These are phyloP conservation scores for Apodemia mormo DNA, from an alignment of 2,888 invertebrate genomes.

Conservation along the genomic window DNA sequence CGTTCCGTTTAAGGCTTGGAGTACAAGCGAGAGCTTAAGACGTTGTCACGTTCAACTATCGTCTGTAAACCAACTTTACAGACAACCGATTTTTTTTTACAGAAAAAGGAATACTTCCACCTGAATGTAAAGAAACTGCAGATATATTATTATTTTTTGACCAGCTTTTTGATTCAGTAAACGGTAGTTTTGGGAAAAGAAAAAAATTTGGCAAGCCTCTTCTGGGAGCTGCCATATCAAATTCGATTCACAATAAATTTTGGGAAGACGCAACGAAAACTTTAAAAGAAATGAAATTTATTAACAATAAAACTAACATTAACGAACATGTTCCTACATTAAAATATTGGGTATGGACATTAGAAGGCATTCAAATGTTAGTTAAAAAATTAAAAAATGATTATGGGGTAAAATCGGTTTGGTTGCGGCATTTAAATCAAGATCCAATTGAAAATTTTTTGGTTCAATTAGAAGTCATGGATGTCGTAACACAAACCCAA, in stretches of 20 bases:
- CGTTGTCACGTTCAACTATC: too few relatives aligned
- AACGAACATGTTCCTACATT: constrained; percentile 30
- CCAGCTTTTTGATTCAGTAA: constrained; percentile 32
- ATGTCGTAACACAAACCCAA: constrained; percentile 34
- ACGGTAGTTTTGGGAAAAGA: constrained; percentile 30
- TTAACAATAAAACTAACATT: constrained; percentile 21
- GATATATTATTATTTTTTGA: constrained; percentile 33
- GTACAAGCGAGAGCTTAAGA: too few relatives aligned
- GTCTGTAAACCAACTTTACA: too few relatives aligned
- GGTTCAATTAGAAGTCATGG: constrained; percentile 37
- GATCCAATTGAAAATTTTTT: constrained; percentile 42
- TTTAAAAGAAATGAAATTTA: constrained; percentile 32
- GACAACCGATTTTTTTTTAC: too few relatives aligned
- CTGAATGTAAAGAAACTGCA: constrained; percentile 29
- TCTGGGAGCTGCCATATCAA: constrained; percentile 29
- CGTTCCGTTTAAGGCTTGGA: too few relatives aligned
- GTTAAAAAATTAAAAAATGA: constrained; percentile 23
- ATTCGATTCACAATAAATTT: constrained; percentile 24
- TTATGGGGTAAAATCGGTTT: constrained; percentile 35
- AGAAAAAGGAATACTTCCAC: constrained; percentile 26
- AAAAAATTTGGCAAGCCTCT: constrained; percentile 27
- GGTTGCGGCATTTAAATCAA: constrained; percentile 42
- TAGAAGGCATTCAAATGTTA: constrained; percentile 25
- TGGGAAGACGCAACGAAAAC: constrained; percentile 26
- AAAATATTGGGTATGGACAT: constrained; percentile 36